phyloP scores from a whole-genome alignment of 92 coral and sea anemone genomes.

The Blastomussa wellsi region DNA sequence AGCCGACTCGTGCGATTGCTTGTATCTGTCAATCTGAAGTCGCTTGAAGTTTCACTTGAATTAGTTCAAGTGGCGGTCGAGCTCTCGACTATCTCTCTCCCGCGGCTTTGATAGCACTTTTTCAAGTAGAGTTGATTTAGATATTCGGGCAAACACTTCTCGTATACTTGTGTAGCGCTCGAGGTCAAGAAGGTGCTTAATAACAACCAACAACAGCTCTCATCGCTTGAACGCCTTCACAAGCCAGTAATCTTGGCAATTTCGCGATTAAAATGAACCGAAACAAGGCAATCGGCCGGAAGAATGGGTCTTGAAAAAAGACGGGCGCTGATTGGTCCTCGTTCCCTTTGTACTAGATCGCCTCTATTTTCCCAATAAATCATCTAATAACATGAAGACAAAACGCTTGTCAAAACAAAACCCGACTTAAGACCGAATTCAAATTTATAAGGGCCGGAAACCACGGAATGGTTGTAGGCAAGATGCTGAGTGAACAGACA shows the following conservation, averaged over 20 bases:
- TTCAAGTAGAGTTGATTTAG: slow-evolving; percentile 37
- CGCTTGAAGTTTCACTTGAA: slow-evolving; percentile 26
- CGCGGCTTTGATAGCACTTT: slow-evolving; percentile 26
- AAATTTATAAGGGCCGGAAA: slow-evolving; percentile 81
- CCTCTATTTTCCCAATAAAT: slow-evolving; percentile 73
- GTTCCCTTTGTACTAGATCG: slow-evolving; percentile 64
- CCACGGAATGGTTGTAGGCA: slow-evolving; percentile 54
- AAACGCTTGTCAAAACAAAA: slow-evolving; percentile 88
- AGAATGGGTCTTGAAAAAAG: slow-evolving; percentile 67
- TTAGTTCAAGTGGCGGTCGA: slow-evolving; percentile 1
- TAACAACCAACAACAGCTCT: slow-evolving; percentile 45
- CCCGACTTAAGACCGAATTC: slow-evolving; percentile 65
- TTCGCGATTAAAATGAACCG: slow-evolving; percentile 70
- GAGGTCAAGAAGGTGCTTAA: slow-evolving; percentile 59
- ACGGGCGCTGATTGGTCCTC: slow-evolving; percentile 70
- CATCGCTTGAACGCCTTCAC: slow-evolving; percentile 55
- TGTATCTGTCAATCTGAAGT: slow-evolving; percentile 54
- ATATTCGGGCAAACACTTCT: slow-evolving; percentile 36
- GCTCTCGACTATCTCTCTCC: slow-evolving; percentile 7
- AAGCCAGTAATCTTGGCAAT: slow-evolving; percentile 65
- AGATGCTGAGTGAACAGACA: slow-evolving; percentile 32
- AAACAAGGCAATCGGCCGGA: slow-evolving; percentile 58
- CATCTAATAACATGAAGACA: slow-evolving; percentile 72
- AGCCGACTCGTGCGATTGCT: slow-evolving; percentile 40
- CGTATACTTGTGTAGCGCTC: slow-evolving; percentile 41